Evolutionary conservation across 2,113 vertebrate genomes (phyloP).

Genomic region (Menidia beryllina): DNA sequence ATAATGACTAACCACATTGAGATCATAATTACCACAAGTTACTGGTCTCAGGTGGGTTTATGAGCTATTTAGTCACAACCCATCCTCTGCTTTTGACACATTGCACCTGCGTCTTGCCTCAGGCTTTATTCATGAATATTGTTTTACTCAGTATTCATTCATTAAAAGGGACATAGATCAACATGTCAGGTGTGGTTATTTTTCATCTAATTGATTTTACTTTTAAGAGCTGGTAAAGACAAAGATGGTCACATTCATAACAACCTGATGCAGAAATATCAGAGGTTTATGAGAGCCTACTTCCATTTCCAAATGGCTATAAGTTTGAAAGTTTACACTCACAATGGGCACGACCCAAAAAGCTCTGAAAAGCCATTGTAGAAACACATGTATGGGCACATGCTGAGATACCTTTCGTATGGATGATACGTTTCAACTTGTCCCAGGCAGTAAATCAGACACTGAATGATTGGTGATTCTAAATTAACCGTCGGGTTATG

Average conservation of each 20-base stretch:
- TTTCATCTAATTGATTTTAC: not conserved
- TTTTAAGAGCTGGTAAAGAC: not conserved
- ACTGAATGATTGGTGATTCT: conserved; percentile 2
- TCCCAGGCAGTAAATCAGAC: not conserved
- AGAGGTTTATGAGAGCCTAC: not conserved
- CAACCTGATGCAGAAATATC: not conserved
- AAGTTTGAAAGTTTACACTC: conserved; percentile 1
- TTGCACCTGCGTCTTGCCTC: too few relatives aligned
- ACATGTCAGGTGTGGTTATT: not conserved
- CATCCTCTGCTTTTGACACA: too few relatives aligned
- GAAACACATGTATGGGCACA: conserved; percentile 13
- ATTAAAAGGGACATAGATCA: not conserved
- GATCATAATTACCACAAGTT: too few relatives aligned
- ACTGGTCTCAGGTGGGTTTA: too few relatives aligned
- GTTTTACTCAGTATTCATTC: too few relatives aligned
- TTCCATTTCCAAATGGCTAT: not conserved
- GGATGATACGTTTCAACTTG: conserved; percentile 26
- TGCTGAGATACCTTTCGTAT: not conserved
- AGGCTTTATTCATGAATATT: too few relatives aligned
- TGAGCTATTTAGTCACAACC: too few relatives aligned
- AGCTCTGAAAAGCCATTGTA: not conserved
- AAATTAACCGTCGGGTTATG: not conserved
- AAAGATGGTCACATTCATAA: not conserved
- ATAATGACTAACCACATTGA: too few relatives aligned
- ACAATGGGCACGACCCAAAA: not conserved